Percentiles rank a stretch among this genome's conserved stretches.
phyloP scores from a whole-genome alignment of 2,113 vertebrate species.

The Daphoenositta chrysoptera region DNA sequence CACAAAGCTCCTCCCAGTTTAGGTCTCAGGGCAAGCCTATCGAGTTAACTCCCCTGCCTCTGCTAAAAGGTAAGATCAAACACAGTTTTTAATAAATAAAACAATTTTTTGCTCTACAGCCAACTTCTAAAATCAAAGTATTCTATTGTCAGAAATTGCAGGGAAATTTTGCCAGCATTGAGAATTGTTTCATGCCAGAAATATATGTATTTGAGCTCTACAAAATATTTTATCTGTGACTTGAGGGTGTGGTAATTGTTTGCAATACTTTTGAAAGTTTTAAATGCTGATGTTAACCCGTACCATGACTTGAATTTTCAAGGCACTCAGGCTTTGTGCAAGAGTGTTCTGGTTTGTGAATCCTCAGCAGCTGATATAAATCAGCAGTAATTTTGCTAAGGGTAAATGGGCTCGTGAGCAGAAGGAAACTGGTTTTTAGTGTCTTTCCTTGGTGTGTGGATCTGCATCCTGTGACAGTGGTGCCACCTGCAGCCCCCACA shows the following conservation, averaged over 20 bases:
- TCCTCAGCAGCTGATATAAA: neutral
- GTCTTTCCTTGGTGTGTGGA: neutral
- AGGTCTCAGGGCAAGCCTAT: slow-evolving; percentile 99
- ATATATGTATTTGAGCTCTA: neutral
- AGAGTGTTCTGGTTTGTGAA: neutral
- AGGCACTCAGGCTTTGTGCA: neutral
- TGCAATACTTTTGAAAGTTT: slow-evolving; percentile 19
- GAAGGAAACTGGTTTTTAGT: neutral
- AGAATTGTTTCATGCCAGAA: neutral
- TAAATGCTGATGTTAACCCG: neutral
- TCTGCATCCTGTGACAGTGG: neutral
- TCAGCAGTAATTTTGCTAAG: neutral
- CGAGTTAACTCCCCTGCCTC: slow-evolving; percentile 95
- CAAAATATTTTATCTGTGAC: slow-evolving; percentile 15
- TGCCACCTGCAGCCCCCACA: neutral
- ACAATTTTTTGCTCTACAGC: neutral
- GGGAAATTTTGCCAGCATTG: neutral
- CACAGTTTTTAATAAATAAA: neutral
- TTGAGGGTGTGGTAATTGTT: slow-evolving; percentile 29
- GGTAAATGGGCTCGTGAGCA: neutral
- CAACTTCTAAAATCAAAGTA: neutral
- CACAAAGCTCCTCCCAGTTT: slow-evolving; percentile 98
- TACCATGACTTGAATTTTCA: neutral
- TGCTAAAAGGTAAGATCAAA: slow-evolving; percentile 93
- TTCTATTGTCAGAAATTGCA: neutral